Base-by-base conservation (phyloP, 2,797 vertebrate genomes). In the Pseudomugil tenellus region DNA sequence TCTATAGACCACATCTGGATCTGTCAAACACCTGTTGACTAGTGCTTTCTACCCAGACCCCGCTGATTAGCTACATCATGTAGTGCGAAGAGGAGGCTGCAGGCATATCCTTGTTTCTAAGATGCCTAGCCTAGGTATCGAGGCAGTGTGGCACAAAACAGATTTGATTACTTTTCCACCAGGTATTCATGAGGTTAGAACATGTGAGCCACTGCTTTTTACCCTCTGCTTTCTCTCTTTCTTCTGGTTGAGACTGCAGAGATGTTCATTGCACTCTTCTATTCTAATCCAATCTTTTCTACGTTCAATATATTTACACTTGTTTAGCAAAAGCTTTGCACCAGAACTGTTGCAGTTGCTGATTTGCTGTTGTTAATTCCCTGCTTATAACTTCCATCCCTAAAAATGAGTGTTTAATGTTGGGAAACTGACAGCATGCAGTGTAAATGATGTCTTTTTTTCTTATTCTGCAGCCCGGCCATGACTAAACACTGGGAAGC, bases 401-500 rank as follows among this genome's bases (percentile, higher is more conserved):
- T 17, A 65, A 60, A 65, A 32, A 52, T 19, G 1, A 72, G 1
- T 35, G 29, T 6, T 29, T 48, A 32, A 25, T 37, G 7, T 21
- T 76, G 31, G 17, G 64, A 54, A 76, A 60, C 21, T 80, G 41
- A 74, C 51, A 41, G 32, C 66, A 5, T 72, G 23, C 58, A 1
- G 5, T 78, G 29, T 67, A 3, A 3, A 3, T 55, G 1, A 63
- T 64, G 19, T 46, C 8, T n/a, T n/a, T 46, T n/a, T 46, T 46
- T 43, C 67, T 79, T 85, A 60, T 64, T 76, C 58, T 66, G 79
- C 88, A 99, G 98, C 93, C 96, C 97, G 4, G 95, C 96, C 77
- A 96, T 98, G 95, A 98, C 95, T 90, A 99, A 99, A 91, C 97
- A 99, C 35, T 99, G 98, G 98, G 98, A 99, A 86, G 97, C 97